These are phyloP conservation scores for Nomada goodeniana DNA, from an alignment of 2,888 invertebrate species.

Conservation along the genomic window DNA sequence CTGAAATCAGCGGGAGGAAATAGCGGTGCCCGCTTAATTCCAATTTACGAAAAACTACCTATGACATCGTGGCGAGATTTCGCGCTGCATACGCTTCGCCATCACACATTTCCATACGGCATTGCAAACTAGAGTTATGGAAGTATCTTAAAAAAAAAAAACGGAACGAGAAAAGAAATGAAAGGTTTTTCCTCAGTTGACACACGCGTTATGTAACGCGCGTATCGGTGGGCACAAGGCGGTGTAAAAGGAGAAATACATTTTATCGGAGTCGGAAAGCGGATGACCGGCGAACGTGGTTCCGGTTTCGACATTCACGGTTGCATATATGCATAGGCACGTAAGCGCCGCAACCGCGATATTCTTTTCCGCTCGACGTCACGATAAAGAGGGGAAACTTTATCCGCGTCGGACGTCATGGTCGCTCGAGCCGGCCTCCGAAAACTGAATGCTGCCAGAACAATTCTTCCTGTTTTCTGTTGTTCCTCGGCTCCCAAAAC, in stretches of 20 bases:
- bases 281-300: constrained; percentile 32
- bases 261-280: constrained; percentile 22
- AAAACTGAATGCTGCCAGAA: constrained; percentile 17
- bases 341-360: constrained; percentile 38
- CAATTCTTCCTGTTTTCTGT: neutral
- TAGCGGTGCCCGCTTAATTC: too few species aligned
- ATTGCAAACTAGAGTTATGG: neutral
- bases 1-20: too few species aligned
- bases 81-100: too few species aligned
- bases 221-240: constrained; percentile 1
- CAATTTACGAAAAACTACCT: too few species aligned
- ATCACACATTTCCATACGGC: neutral
- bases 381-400: constrained; percentile 44
- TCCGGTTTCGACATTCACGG: constrained; percentile 39
- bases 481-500: neutral
- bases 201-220: neutral
- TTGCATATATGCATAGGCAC: constrained; percentile 3
- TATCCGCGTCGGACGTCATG: constrained; percentile 49
- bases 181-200: neutral
- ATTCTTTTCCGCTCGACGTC: constrained; percentile 45
- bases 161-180: neutral
- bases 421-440: constrained; percentile 11
- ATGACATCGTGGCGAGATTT: too few species aligned
- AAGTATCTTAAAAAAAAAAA: neutral
- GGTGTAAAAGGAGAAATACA: neutral